phyloP scores from a whole-genome alignment of 2,888 invertebrate species.

The Papilio protenor region DNA sequence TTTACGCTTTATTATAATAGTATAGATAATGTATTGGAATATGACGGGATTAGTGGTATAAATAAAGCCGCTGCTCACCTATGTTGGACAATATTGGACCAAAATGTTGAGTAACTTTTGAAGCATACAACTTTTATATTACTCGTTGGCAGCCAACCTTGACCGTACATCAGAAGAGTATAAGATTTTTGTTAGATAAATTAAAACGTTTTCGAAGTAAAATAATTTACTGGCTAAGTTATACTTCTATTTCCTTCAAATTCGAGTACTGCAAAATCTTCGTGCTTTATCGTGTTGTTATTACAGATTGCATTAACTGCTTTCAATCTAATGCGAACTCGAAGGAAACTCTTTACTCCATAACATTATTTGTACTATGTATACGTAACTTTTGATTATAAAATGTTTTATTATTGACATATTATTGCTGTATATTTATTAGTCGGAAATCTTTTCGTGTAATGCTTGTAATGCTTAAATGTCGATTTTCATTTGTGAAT shows the following conservation, averaged over 20 bases:
- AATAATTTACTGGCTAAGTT: neutral
- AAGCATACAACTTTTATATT: neutral
- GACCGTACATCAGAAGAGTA: neutral
- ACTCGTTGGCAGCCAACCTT: neutral
- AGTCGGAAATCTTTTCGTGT: neutral
- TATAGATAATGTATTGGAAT: slow-evolving; percentile 55
- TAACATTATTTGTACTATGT: neutral
- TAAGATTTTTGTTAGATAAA: neutral
- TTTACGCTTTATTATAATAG: no score
- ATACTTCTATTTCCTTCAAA: neutral
- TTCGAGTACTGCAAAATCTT: neutral
- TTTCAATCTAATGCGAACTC: neutral
- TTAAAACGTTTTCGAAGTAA: neutral
- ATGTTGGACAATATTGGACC: slow-evolving; percentile 1
- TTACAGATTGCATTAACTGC: neutral
- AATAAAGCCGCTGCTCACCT: neutral
- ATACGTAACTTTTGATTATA: neutral
- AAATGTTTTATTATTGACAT: neutral
- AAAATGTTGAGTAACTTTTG: neutral
- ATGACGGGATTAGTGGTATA: neutral
- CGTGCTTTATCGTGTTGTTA: neutral
- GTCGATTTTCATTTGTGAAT: slow-evolving; percentile 52
- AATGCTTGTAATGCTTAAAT: neutral
- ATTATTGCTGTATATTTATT: neutral
- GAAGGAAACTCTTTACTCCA: neutral